Percentiles rank a stretch among this genome's conserved stretches.
Evolutionary conservation across 2,113 vertebrate genomes (phyloP).

Genomic region (Cacatua alba): DNA sequence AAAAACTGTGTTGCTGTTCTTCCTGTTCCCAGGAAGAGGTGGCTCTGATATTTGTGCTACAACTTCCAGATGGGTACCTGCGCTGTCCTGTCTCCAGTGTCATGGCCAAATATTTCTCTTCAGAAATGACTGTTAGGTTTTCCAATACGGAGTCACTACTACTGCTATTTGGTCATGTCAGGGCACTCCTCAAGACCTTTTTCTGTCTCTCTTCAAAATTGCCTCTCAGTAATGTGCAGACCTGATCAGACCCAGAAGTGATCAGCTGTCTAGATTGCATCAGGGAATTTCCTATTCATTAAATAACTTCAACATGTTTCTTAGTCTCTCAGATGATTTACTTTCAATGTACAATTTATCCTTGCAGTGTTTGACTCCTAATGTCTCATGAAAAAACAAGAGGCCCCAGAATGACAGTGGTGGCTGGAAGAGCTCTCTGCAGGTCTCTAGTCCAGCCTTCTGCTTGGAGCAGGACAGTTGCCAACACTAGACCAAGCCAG

Average conservation of each 20-base stretch:
- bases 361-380: not conserved
- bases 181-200: not conserved
- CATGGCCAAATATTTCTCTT: not conserved
- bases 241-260: not conserved
- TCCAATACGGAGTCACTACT: not conserved
- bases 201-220: not conserved
- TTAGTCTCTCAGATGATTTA: not conserved
- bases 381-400: not conserved
- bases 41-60: not conserved
- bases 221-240: not conserved
- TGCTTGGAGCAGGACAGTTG: not conserved
- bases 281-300: not conserved
- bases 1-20: not conserved
- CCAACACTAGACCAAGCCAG: not conserved
- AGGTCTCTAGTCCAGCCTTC: not conserved
- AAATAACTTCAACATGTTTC: not conserved
- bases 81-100: not conserved
- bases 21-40: not conserved
- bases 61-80: not conserved
- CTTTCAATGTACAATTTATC: not conserved
- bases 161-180: not conserved
- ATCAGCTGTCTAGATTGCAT: not conserved
- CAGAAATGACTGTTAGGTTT: not conserved
- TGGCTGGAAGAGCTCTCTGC: not conserved
- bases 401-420: not conserved